Evolutionary conservation across 2,888 invertebrate species (phyloP), one percentile per base, ranked within the genome.

Genomic region (Oscheius sp.): DNA sequence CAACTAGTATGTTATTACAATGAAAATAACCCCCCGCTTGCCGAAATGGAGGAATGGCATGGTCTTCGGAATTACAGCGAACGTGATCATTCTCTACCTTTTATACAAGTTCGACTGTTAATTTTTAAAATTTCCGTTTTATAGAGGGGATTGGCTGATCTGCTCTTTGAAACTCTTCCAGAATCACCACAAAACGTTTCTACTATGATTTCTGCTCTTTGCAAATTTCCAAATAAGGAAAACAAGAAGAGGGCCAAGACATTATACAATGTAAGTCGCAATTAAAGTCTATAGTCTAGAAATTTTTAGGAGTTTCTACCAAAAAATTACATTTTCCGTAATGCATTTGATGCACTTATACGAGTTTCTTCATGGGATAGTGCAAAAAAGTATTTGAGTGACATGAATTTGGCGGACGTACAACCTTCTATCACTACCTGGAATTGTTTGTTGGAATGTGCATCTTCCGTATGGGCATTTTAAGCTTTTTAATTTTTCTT

Each of bases 1-100:
- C 74, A 76, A n/a, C 73, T 86, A 43, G 75, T 79, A 41, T 75
- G 79, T 25, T 88, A 84, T 53, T 86, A 87, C 74, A 86, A 85
- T 59, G 81, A 80, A 2, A 63, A 79, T 29, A 80, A 86, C 63
- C 70, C 79, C 21, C 84, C 86, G 7, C 73, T 83, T 9, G 66
- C 76, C 7, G 87, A 88, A 64, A 71, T 81, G 53, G 73, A 74
- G 13, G 82, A 85, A 29, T 87, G 85, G 86, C 80, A 74, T 7
- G 86, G 86, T 73, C 75, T 86, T 45, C 73, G 87, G 16, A 82
- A 77, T 59, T 82, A 75, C 35, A 82, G 77, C 45, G 71, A 81
- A 18, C 55, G 70, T 23, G 74, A 73, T 13, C 55, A 70, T 13
- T 12, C 23, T 35, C 5, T 9, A 6, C 9, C 35, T 3, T 9